These are phyloP conservation scores for Sebastes matsubarae DNA, from an alignment of 2,797 vertebrate genomes.

Conservation along the genomic window DNA sequence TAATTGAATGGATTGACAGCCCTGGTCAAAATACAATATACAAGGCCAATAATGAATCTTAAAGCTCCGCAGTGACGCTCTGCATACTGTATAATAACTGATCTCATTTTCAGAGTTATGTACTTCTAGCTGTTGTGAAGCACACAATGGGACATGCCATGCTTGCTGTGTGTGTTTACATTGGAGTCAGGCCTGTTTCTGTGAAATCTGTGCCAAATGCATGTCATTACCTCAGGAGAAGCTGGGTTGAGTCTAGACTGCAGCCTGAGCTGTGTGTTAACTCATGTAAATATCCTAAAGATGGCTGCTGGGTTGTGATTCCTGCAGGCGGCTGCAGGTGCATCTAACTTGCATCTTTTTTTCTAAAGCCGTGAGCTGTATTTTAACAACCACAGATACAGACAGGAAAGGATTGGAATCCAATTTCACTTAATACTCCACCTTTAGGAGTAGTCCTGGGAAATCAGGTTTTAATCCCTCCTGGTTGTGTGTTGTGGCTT, in stretches of 20 bases:
- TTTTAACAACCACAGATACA: constrained; percentile 39
- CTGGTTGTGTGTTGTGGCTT: constrained; percentile 41
- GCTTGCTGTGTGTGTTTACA: not conserved
- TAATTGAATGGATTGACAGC: too few relatives aligned
- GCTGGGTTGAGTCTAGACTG: not conserved
- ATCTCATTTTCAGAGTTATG: not conserved
- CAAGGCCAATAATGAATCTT: not conserved
- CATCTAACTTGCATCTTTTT: constrained; percentile 7
- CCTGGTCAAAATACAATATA: too few relatives aligned
- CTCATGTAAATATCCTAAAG: not conserved
- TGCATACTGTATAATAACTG: not conserved
- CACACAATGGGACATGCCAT: too few relatives aligned
- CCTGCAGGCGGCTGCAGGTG: constrained; percentile 10
- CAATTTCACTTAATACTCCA: constrained; percentile 67
- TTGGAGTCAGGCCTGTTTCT: not conserved
- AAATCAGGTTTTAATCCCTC: constrained; percentile 72
- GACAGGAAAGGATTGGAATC: constrained; percentile 62
- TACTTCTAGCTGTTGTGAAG: not conserved
- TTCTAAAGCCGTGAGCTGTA: constrained; percentile 12
- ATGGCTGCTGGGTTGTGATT: not conserved
- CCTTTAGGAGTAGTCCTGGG: constrained; percentile 65
- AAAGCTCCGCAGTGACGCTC: not conserved
- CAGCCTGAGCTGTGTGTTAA: not conserved
- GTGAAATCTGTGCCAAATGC: not conserved
- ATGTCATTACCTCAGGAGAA: not conserved